These are phyloP conservation scores for Ips nitidus DNA, from an alignment of 1,140 invertebrate genomes.

Conservation along the genomic window DNA sequence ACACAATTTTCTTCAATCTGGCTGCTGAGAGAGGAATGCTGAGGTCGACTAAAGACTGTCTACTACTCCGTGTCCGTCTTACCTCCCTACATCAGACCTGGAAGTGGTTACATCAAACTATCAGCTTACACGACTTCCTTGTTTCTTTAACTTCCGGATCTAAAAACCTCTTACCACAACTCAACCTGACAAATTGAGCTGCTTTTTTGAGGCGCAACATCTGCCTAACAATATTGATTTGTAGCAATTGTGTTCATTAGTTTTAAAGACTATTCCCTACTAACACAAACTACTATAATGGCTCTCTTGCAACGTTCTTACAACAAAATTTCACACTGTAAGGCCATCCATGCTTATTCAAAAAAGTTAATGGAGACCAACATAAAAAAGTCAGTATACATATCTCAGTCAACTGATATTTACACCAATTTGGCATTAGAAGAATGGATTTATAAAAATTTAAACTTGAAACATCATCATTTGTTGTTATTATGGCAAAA, in stretches of 20 bases:
- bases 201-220: conserved; percentile 25
- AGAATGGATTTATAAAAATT: conserved; percentile 90
- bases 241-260: conserved; percentile 18
- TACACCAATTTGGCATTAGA: conserved; percentile 91
- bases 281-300: conserved; percentile 37
- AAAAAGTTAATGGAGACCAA: conserved; percentile 4
- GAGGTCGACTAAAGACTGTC: conserved; percentile 78
- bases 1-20: conserved; percentile 39
- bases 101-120: conserved; percentile 90
- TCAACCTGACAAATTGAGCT: conserved; percentile 33
- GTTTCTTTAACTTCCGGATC: conserved; percentile 74
- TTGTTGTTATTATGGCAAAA: conserved; percentile 90
- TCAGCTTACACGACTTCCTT: conserved; percentile 81
- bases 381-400: conserved; percentile 77
- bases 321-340: conserved; percentile 24
- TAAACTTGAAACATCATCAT: conserved; percentile 78
- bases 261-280: conserved; percentile 15
- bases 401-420: conserved; percentile 88
- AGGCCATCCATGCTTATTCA: neutral
- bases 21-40: conserved; percentile 70
- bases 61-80: conserved; percentile 81
- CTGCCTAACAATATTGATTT: conserved; percentile 28
- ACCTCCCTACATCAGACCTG: conserved; percentile 84
- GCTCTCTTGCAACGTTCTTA: conserved; percentile 43
- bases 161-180: conserved; percentile 56